Percentiles rank a stretch among this genome's conserved stretches.
These are phyloP conservation scores for Notodonta ziczac DNA, from an alignment of 2,888 invertebrate genomes.

Conservation along the genomic window DNA sequence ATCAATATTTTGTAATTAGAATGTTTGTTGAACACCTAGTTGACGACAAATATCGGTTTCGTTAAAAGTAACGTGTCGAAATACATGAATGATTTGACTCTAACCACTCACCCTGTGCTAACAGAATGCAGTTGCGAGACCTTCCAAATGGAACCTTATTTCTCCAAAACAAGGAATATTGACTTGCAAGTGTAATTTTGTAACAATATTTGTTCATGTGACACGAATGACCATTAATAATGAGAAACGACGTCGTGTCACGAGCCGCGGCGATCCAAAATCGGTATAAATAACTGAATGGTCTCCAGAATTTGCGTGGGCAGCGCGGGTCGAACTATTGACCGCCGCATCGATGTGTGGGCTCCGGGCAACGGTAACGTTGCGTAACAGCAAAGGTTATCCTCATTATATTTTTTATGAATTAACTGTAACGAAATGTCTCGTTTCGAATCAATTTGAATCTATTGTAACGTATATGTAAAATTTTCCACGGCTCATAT, in stretches of 20 bases:
- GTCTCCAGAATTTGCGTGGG: conserved; percentile 35
- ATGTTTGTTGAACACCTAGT: conserved; percentile 14
- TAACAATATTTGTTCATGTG: conserved; percentile 12
- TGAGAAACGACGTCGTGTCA: conserved; percentile 32
- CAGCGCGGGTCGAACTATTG: conserved; percentile 46
- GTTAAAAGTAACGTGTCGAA: conserved; percentile 23
- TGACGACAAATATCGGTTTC: conserved; percentile 22
- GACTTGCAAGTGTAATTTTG: conserved; percentile 12
- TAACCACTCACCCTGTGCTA: conserved; percentile 6
- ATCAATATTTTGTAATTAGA: not conserved
- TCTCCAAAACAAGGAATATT: conserved; percentile 9
- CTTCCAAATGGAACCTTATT: conserved; percentile 3
- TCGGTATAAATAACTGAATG: conserved; percentile 21
- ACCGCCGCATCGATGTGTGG: conserved; percentile 45
- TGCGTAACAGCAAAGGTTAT: conserved; percentile 40
- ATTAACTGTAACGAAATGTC: conserved; percentile 9
- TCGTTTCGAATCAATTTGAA: conserved; percentile 8
- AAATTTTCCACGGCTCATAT: conserved; percentile 23
- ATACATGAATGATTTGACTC: conserved; percentile 22
- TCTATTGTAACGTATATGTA: conserved; percentile 15
- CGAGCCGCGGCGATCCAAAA: conserved; percentile 29
- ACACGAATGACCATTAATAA: conserved; percentile 30
- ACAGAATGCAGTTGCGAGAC: not conserved
- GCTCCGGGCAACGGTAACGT: conserved; percentile 39
- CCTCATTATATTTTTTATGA: conserved; percentile 23